Evolutionary conservation across 2,888 invertebrate species (phyloP), one percentile per base, ranked within the genome.

Genomic region (Eugnorisma glareosa): DNA sequence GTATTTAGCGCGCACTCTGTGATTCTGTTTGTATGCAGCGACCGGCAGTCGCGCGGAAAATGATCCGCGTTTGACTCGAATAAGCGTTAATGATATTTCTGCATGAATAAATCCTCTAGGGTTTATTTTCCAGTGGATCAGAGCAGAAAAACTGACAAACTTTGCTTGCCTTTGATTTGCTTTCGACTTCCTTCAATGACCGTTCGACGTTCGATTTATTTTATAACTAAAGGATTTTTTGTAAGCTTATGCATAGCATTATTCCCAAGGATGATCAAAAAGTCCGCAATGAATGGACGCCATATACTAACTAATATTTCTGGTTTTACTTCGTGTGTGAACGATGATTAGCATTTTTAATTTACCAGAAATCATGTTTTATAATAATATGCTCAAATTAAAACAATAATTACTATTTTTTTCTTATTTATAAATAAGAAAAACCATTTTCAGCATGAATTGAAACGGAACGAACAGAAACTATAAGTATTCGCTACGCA

Each of bases 1-100:
- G 87, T 90, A 87, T 91, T 91, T 91, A 91, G 89, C 88, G 85
- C 88, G 87, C 88, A 87, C 91, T 92, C 88, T 89, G 88, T 89
- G 90, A 93, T 93, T 92, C 91, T 90, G 91, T 93, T 93, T 93
- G 92, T 89, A 89, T 90, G 89, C 89, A 90, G 85, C 88, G 82
- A 86, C 83, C 82, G 86, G 89, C 90, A 90, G 84, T 90, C 87
- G 89, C 79, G 88, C 85, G 90, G 89, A 90, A 92, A 93, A 91
- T 90, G 89, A 92, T 92, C 89, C 88, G 77, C 86, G 89, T 90
- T 92, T 91, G 90, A 90, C 86, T 90, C 86, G 83, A 83, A 89
- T 87, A 88, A 88, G 86, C 90, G 83, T 86, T 90, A 90, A 91
- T 90, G 83, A 90, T 89, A 91, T 90, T 84, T 90, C 85, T 79